Base-by-base conservation (phyloP, 2,888 invertebrate species). In the Eristalinus sepulchralis region DNA sequence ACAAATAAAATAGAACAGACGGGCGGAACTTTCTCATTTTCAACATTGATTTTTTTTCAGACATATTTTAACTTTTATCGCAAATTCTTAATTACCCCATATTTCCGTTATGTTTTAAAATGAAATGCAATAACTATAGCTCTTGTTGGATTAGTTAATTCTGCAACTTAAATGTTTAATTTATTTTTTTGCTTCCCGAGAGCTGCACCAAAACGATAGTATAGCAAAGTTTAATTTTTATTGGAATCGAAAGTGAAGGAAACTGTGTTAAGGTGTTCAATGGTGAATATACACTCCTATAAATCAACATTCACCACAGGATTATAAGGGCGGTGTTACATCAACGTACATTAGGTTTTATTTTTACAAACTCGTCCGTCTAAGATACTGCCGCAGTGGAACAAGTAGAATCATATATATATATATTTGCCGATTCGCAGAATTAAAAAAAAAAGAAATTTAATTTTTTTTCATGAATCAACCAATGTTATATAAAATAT, bases 21-120 rank as follows among this genome's bases (percentile, higher is more conserved):
- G 86, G 86, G 86, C 71, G 86, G 86, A 83, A 83, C 82, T 68
- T 70, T 68, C 47, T 72, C 71, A 33, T 55, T 70, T 78, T 67
- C 33, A 53, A 73, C 83, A 83, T 86, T 86, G 70, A 86, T 78
- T 77, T 64, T 83, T 78, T 77, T 73, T 59, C 39, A 72, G 68
- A 68, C 66, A 71, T 80, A 17, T 77, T 72, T 55, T n/a, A 53
- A 60, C n/a, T 31, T 17, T 1, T 33, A 62, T 64, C 27, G 11
- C 22, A 62, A 62, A 67, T 55, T 34, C 24, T 36, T 73, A 67
- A 79, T 80, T 86, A 86, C 86, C 86, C 86, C 86, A 86, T 86
- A 1, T 78, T 83, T 86, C 55, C 27, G 33, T 22, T 75, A 66
- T 47, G 47, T 66, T 66, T 70, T 55, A n/a, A 24, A 10, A 47